phyloP scores from a whole-genome alignment of 2,113 vertebrate species.

The Panthera tigris region DNA sequence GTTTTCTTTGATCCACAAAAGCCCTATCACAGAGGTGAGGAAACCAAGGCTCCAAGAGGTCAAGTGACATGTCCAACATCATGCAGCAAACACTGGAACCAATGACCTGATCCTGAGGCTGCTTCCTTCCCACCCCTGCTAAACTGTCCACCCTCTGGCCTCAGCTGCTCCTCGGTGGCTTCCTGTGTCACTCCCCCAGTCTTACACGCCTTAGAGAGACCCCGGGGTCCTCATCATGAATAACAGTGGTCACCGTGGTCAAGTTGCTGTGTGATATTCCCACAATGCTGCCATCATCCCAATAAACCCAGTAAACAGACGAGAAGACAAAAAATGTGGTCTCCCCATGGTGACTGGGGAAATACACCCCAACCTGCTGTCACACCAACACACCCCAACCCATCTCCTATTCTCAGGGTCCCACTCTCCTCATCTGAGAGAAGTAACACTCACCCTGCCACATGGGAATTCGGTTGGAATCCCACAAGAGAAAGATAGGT shows the following conservation, averaged over 20 bases:
- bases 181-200: fast-evolving
- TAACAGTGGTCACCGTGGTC: background rate
- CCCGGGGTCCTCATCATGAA: background rate
- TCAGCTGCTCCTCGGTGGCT: background rate
- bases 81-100: background rate
- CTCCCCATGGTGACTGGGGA: fast-evolving
- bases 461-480: background rate
- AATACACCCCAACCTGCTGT: fast-evolving
- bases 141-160: background rate
- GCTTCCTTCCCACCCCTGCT: background rate
- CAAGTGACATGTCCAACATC: background rate
- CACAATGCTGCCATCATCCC: fast-evolving
- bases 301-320: background rate
- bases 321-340: background rate
- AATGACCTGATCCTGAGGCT: background rate
- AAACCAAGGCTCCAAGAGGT: background rate
- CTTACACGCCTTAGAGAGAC: fast-evolving
- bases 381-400: background rate
- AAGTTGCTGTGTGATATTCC: fast-evolving
- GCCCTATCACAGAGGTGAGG: background rate
- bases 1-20: background rate
- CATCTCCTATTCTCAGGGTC: background rate
- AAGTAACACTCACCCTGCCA: background rate
- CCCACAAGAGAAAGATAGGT: background rate
- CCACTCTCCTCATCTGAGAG: background rate